Evolutionary conservation across 2,113 vertebrate species (phyloP).

Genomic region (Hippocampus barbouri): DNA sequence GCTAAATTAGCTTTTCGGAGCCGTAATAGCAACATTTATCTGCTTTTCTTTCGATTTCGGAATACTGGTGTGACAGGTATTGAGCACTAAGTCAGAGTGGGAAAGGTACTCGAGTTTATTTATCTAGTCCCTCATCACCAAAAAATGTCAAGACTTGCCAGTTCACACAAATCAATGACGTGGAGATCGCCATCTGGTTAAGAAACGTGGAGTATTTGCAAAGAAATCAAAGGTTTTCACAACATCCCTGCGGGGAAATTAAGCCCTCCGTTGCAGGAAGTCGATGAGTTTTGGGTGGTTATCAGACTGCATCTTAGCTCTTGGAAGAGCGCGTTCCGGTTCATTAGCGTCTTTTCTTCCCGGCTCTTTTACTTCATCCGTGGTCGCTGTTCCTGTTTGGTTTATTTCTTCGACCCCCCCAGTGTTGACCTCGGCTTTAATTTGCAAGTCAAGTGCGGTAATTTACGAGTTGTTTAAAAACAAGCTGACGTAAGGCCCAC

Average conservation of each 20-base stretch:
- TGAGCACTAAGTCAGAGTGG: not conserved
- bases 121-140: too few species aligned
- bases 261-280: conserved; percentile 38
- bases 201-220: not conserved
- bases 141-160: too few species aligned
- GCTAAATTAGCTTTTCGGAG: too few species aligned
- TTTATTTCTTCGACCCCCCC: not conserved
- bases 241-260: conserved; percentile 23
- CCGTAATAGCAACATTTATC: not conserved
- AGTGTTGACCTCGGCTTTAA: not conserved
- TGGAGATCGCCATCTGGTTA: too few species aligned
- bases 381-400: conserved; percentile 13
- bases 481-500: not conserved
- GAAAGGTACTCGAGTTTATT: not conserved
- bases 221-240: not conserved
- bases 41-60: not conserved
- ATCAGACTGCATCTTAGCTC: conserved; percentile 27
- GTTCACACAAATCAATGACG: too few species aligned
- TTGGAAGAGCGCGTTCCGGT: conserved; percentile 13
- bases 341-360: conserved; percentile 9
- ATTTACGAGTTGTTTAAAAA: not conserved
- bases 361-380: not conserved
- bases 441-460: conserved; percentile 30
- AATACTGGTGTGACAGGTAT: not conserved
- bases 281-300: conserved; percentile 17